Evolutionary conservation across 2,113 vertebrate genomes (phyloP).

Genomic region (Antigone vipio): DNA sequence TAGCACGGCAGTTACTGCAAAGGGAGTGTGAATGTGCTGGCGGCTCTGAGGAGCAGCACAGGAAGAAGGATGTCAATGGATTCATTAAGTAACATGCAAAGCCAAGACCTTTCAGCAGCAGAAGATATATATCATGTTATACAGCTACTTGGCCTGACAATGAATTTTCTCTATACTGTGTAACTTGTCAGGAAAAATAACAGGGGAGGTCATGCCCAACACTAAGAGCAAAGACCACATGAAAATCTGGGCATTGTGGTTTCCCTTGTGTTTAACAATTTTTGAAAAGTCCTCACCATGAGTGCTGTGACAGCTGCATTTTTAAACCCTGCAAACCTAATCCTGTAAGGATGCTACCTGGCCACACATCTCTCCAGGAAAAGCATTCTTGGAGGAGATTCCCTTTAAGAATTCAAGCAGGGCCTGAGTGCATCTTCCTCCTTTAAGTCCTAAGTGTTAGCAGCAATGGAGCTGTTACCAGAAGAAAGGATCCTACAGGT

Average conservation of each 20-base stretch:
- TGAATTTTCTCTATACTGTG: background rate
- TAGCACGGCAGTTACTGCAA: accelerated
- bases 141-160: background rate
- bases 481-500: background rate
- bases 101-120: background rate
- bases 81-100: background rate
- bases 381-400: background rate
- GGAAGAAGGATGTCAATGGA: background rate
- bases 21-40: accelerated
- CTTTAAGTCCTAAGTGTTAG: background rate
- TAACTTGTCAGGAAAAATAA: background rate
- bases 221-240: background rate
- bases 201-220: background rate
- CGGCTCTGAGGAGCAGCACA: accelerated
- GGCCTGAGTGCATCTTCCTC: background rate
- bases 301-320: background rate
- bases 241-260: background rate
- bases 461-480: background rate
- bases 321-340: background rate
- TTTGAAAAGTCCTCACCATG: background rate
- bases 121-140: background rate
- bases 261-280: background rate
- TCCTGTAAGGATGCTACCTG: background rate
- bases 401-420: background rate
- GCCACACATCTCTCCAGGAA: background rate